A percentile compares a stretch with the other conserved stretches of the same genome.
These are phyloP conservation scores for Ectemnius continuus DNA, from an alignment of 2,888 invertebrate species.

Conservation along the genomic window DNA sequence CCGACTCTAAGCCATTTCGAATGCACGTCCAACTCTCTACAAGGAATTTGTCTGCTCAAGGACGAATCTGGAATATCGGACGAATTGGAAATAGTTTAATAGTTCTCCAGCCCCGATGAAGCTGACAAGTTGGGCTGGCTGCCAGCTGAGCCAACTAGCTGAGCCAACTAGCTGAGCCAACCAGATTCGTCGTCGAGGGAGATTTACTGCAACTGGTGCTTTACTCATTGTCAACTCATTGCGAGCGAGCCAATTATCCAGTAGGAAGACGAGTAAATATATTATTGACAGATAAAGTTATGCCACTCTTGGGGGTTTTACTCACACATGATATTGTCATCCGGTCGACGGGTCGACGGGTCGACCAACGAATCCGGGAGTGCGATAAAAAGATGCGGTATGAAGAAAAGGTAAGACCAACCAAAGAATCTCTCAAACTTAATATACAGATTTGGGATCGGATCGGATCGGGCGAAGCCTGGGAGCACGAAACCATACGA, in stretches of 20 bases:
- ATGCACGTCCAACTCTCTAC: neutral
- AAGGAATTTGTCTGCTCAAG: neutral
- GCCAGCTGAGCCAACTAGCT: too few species aligned
- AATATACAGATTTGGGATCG: too few species aligned
- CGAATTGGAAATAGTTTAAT: too few species aligned
- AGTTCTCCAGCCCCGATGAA: too few species aligned
- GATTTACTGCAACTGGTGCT: neutral
- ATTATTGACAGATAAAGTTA: conserved; percentile 55
- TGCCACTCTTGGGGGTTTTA: conserved; percentile 69
- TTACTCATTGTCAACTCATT: conserved; percentile 15
- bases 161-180: too few species aligned
- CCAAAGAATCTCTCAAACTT: too few species aligned
- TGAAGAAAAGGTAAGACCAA: neutral
- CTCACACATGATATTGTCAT: conserved; percentile 76
- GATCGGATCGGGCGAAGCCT: neutral
- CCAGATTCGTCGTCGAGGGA: conserved; percentile 6
- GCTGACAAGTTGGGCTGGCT: too few species aligned
- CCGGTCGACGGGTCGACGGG: conserved; percentile 59
- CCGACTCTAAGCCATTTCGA: neutral
- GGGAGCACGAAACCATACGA: neutral
- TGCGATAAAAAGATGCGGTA: conserved; percentile 74
- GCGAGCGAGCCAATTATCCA: conserved; percentile 30
- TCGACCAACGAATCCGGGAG: conserved; percentile 77
- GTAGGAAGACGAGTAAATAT: conserved; percentile 25
- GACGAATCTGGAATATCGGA: neutral